Base-by-base conservation (phyloP, 2,113 vertebrate genomes). In the Platysternon megacephalum region DNA sequence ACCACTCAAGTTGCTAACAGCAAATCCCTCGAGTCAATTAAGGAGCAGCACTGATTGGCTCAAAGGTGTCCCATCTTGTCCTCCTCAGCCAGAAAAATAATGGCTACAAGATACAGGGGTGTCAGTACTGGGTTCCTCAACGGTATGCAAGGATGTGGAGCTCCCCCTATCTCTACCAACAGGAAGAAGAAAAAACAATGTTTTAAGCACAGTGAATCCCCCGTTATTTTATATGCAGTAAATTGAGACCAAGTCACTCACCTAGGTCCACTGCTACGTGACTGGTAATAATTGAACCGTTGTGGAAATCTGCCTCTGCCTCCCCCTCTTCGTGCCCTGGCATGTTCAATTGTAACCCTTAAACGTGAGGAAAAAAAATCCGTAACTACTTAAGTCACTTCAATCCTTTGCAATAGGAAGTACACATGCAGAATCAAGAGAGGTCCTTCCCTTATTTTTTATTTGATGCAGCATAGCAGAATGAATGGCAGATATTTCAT, bases 331-430 rank as follows among this genome's bases (percentile, higher is more conserved):
- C 98, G 98, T 92, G 98, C 98, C 97, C 98, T 98, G 93, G 99
- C 99, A 42, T 99, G 99, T 94, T 99, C 99, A 82, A 99, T 99
- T 10, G 99, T 99, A 89, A 99, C 99, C 96, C 99, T 99, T 91
- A 56, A n/a, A 93, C 0, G 91, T 35, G 39, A 95, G 95, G 82
- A 53, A 91, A 42, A 84, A 87, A 74, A 46, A 26, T 29, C 35
- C 22, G 46, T 1, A 86, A 82, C 32, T 44, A 89, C 28, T 87
- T 91, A 72, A 93, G 52, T 51, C 79, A 93, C 84, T 87, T 84
- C 44, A 48, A 53, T 80, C 44, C 87, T 93, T 85, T 46, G 2
- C 79, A 91, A 89, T 9, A 95, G 42, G 51, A 95, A 95, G 92
- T 32, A 79, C 74, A 85, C 10, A 16, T n/a, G 29, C n/a, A 84